Evolutionary conservation across 2,888 invertebrate genomes (phyloP).

Genomic region (Cephalotes varians): DNA sequence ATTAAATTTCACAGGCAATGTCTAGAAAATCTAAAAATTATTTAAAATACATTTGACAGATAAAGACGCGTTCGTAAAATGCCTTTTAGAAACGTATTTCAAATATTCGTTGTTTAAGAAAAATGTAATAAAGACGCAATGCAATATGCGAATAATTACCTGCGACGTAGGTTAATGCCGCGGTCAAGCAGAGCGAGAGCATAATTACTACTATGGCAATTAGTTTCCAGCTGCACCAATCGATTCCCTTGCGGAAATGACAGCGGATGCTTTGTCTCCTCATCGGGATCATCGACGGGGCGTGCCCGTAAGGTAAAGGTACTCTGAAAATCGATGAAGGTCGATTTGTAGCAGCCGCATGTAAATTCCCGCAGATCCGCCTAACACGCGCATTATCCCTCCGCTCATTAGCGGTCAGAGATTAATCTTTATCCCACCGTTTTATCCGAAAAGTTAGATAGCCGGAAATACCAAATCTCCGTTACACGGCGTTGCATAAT

Average conservation of each 20-base stretch:
- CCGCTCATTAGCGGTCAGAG: conserved; percentile 19
- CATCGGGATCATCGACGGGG: conserved; percentile 85
- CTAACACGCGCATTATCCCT: not conserved
- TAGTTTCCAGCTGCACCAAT: conserved; percentile 97
- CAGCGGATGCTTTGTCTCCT: conserved; percentile 89
- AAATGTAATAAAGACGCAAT: conserved; percentile 32
- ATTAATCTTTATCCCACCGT: conserved; percentile 38
- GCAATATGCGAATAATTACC: conserved; percentile 87
- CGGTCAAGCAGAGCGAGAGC: conserved; percentile 93
- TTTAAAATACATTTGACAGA: not conserved
- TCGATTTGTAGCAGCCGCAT: conserved; percentile 35
- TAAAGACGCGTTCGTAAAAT: not conserved
- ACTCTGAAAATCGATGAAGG: conserved; percentile 76
- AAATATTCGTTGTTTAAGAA: not conserved
- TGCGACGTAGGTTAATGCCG: conserved; percentile 95
- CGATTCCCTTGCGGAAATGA: conserved; percentile 95
- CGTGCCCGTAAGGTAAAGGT: conserved; percentile 84
- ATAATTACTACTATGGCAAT: conserved; percentile 95
- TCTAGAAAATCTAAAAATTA: not conserved
- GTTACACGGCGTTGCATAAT: conserved; percentile 29
- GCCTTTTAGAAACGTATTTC: not conserved
- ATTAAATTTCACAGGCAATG: not conserved
- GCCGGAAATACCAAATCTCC: not conserved
- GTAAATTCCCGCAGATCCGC: not conserved
- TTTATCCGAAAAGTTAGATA: conserved; percentile 33